Evolutionary conservation across 2,113 vertebrate genomes (phyloP).

Genomic region (Hyla sarda): DNA sequence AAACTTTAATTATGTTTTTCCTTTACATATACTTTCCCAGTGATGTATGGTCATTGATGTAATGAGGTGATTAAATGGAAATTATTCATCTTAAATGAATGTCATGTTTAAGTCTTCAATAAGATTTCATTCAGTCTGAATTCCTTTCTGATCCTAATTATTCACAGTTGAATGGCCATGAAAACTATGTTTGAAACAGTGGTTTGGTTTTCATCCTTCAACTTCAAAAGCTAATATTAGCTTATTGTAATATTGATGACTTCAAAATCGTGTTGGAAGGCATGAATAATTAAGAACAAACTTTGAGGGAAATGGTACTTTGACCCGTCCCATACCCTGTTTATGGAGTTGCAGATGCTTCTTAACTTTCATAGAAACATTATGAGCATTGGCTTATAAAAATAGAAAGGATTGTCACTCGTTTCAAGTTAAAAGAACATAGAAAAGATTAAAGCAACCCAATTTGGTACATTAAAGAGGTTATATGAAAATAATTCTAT

Average conservation of each 20-base stretch:
- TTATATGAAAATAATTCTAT: too few species aligned
- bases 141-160: conserved; percentile 44
- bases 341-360: conserved; percentile 4
- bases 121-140: not conserved
- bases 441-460: not conserved
- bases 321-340: conserved; percentile 2
- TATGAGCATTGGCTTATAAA: conserved; percentile 23
- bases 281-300: conserved; percentile 53
- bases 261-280: conserved; percentile 34
- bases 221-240: conserved; percentile 54
- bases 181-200: conserved; percentile 26
- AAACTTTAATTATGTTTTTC: conserved; percentile 43
- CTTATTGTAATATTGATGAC: conserved; percentile 41
- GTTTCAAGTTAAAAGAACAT: conserved; percentile 28
- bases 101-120: conserved; percentile 40
- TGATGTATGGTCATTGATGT: not conserved
- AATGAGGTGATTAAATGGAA: conserved; percentile 7
- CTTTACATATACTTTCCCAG: not conserved
- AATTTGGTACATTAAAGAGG: not conserved
- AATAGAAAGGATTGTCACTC: conserved; percentile 14
- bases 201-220: conserved; percentile 39
- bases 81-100: conserved; percentile 35
- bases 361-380: conserved; percentile 34
- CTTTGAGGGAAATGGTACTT: conserved; percentile 13
- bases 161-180: conserved; percentile 38